Conservation (phyloP, 2,113 vertebrate genomes). For the Sus scrofa region T2T-Sscrofa CM000816.6:104164001-104164500, state of each 20-base stretch:
- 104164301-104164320: neutral
- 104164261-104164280: neutral
- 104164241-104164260: neutral
- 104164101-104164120: neutral
- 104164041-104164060: neutral
- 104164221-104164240: neutral
- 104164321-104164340: neutral
- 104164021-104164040: neutral
- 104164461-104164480: neutral
- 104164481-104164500: neutral
- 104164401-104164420: neutral
- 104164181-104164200: neutral
- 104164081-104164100: neutral
- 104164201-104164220: neutral
- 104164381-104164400: neutral
- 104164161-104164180: neutral
- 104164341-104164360: neutral
- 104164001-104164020: neutral
- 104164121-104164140: neutral
- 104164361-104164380: neutral
- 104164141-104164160: neutral
- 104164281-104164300: neutral
- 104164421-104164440: neutral
- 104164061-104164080: neutral
- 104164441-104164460: neutral